These are phyloP conservation scores for Caerostris extrusa DNA, from an alignment of 1,140 invertebrate species.

Conservation along the genomic window DNA sequence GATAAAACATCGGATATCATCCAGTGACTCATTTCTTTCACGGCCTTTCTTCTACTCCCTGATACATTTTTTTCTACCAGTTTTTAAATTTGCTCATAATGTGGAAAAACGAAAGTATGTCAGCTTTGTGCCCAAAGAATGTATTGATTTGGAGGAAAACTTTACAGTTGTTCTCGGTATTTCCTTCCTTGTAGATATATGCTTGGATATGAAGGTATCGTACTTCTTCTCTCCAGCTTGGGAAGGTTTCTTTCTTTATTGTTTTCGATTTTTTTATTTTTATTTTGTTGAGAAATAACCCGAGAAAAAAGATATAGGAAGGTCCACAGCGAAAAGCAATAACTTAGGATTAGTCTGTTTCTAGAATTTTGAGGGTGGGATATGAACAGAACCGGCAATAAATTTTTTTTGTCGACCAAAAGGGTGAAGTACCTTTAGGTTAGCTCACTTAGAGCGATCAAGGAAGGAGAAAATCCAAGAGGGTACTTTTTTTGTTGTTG, in stretches of 20 bases:
- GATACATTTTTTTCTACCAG: neutral
- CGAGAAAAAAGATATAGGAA: constrained; percentile 8
- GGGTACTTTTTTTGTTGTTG: too few relatives aligned
- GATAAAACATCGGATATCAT: constrained; percentile 37
- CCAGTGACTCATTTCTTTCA: constrained; percentile 15
- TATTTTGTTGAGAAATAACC: neutral
- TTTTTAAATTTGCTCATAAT: constrained; percentile 42
- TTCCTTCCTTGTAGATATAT: neutral
- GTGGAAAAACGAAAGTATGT: constrained; percentile 40
- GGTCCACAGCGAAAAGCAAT: constrained; percentile 19
- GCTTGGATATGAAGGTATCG: neutral
- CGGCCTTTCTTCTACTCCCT: neutral
- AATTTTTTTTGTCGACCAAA: constrained; percentile 24
- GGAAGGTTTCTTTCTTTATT: neutral
- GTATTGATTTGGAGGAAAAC: constrained; percentile 19
- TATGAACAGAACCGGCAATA: neutral
- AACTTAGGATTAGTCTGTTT: constrained; percentile 18
- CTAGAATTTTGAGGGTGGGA: constrained; percentile 25
- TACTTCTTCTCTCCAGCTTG: neutral
- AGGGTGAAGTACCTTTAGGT: too few relatives aligned
- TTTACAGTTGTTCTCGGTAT: constrained; percentile 6
- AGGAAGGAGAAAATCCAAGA: neutral
- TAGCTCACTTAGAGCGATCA: neutral
- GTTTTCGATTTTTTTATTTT: neutral
- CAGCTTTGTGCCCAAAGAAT: constrained; percentile 19